Percentiles rank a stretch among this genome's conserved stretches.
phyloP scores from a whole-genome alignment of 2,113 vertebrate genomes.

The Canis aureus region DNA sequence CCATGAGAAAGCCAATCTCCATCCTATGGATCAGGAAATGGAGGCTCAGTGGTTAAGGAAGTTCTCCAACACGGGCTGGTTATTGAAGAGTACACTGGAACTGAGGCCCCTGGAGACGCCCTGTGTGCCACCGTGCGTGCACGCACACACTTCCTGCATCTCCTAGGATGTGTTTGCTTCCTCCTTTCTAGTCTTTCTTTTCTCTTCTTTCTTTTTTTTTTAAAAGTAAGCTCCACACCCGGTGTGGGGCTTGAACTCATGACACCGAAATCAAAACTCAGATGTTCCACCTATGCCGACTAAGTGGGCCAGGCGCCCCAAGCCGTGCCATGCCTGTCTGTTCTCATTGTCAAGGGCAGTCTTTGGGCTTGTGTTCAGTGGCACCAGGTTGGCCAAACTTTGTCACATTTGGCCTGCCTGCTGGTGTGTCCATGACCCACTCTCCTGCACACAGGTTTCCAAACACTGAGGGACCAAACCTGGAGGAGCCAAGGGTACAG shows the following conservation, averaged over 20 bases:
- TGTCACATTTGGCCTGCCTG: rapidly evolving
- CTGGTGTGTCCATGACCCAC: too few species aligned
- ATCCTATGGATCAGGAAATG: neutral
- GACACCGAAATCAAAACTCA: neutral
- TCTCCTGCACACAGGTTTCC: neutral
- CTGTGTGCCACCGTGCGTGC: too few species aligned
- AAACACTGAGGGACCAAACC: neutral
- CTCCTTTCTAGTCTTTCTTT: neutral
- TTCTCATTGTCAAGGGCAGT: neutral
- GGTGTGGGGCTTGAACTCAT: neutral
- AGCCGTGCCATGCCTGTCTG: neutral
- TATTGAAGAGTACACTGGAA: too few species aligned
- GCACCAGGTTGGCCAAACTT: neutral
- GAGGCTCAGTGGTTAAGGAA: neutral
- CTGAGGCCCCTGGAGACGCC: too few species aligned
- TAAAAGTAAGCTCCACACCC: neutral
- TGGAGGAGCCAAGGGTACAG: neutral
- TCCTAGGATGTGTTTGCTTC: neutral
- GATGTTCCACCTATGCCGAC: rapidly evolving
- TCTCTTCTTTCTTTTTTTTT: neutral
- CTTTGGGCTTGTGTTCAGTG: neutral
- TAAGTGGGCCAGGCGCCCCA: too few species aligned
- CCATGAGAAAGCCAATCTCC: neutral
- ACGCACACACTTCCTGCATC: neutral
- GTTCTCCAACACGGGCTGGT: neutral